Evolutionary conservation across 2,888 invertebrate species (phyloP).

Genomic region (Anthrax anthrax): DNA sequence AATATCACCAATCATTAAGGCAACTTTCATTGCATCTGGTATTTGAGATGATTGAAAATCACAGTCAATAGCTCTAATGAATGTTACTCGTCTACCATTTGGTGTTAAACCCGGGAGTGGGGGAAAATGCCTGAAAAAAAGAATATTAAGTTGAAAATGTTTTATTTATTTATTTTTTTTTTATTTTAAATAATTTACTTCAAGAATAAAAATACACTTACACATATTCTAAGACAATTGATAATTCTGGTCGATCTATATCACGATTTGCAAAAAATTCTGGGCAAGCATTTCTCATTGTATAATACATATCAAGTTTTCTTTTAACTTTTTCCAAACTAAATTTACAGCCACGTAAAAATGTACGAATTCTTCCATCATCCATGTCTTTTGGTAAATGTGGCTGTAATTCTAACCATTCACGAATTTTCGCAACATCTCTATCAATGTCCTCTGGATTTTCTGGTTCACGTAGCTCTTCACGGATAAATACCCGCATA

Average conservation of each 20-base stretch:
- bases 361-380: constrained; percentile 63
- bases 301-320: constrained; percentile 79
- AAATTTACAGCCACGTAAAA: constrained; percentile 74
- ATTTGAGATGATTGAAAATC: constrained; percentile 55
- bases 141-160: constrained; percentile 1
- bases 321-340: constrained; percentile 72
- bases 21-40: constrained; percentile 65
- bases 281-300: constrained; percentile 67
- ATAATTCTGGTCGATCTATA: constrained; percentile 54
- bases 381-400: constrained; percentile 54
- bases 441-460: constrained; percentile 41
- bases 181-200: not conserved
- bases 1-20: constrained; percentile 73
- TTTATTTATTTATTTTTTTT: not conserved
- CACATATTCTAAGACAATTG: constrained; percentile 53
- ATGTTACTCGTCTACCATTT: constrained; percentile 59
- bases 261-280: constrained; percentile 71
- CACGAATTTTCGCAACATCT: constrained; percentile 47
- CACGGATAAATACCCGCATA: constrained; percentile 49
- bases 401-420: constrained; percentile 53
- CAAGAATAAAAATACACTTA: constrained; percentile 34
- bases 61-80: constrained; percentile 59
- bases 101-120: constrained; percentile 70
- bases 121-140: constrained; percentile 50
- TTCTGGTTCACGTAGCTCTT: constrained; percentile 50